A percentile compares a stretch with the other conserved stretches of the same genome.
Evolutionary conservation across 2,113 vertebrate genomes (phyloP).

Genomic region (Scophthalmus maximus): DNA sequence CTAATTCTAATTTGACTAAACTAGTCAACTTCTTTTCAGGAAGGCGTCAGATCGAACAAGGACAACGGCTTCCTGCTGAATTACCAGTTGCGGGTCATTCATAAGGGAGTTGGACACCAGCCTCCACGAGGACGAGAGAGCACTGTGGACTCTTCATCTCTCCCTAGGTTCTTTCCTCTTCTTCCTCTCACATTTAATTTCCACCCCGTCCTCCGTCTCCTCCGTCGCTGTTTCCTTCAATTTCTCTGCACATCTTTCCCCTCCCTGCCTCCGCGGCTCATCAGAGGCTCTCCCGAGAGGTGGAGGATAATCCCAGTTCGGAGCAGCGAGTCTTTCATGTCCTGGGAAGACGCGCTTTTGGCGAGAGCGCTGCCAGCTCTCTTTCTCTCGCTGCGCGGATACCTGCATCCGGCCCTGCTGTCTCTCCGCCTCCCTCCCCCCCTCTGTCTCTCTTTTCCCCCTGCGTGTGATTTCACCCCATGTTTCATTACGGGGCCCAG

Average conservation of each 20-base stretch:
- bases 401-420: conserved; percentile 28
- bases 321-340: conserved; percentile 71
- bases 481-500: conserved; percentile 52
- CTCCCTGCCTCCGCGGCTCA: conserved; percentile 54
- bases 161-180: conserved; percentile 21
- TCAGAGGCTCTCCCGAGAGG: conserved; percentile 71
- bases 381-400: conserved; percentile 39
- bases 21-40: no score
- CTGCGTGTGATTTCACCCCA: neutral
- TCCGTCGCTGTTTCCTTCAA: conserved; percentile 57
- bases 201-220: conserved; percentile 36
- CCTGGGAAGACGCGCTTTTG: conserved; percentile 71
- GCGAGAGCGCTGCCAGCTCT: conserved; percentile 53
- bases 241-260: conserved; percentile 59
- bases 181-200: conserved; percentile 50
- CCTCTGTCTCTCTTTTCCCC: neutral
- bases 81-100: conserved; percentile 4
- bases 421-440: neutral
- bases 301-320: conserved; percentile 71
- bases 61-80: conserved; percentile 29
- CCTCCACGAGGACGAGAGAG: conserved; percentile 40
- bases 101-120: conserved; percentile 27
- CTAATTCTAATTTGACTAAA: no score
- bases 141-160: conserved; percentile 41
- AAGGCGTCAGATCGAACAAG: conserved; percentile 51